Conservation (phyloP, 2,888 invertebrate species). For the Agriopis leucophaearia region DNA sequence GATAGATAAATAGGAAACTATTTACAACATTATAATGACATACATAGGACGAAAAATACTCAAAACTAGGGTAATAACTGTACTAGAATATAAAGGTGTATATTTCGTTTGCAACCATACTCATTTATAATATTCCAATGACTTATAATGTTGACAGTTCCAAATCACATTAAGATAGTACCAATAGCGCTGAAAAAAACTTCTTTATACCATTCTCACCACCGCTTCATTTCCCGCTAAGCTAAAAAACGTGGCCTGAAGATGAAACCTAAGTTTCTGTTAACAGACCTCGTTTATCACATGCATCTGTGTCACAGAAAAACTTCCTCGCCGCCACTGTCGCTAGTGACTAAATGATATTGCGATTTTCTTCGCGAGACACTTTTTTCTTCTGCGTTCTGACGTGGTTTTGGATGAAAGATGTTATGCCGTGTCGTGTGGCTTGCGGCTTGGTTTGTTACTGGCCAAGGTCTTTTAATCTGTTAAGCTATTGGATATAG, state of each 20-base stretch:
- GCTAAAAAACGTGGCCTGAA: neutral
- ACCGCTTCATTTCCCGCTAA: too few relatives aligned
- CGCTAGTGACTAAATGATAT: conserved; percentile 73
- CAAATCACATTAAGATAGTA: too few relatives aligned
- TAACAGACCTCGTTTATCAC: conserved; percentile 67
- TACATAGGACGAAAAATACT: too few relatives aligned
- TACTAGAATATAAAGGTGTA: too few relatives aligned
- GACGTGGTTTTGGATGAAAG: conserved; percentile 31
- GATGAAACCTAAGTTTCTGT: conserved; percentile 15
- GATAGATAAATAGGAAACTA: too few relatives aligned
- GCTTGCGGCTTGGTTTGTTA: neutral
- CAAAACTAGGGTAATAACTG: too few relatives aligned
- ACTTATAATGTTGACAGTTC: too few relatives aligned
- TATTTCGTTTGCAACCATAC: too few relatives aligned
- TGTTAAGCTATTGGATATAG: neutral
- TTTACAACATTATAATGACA: too few relatives aligned
- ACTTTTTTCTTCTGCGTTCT: conserved; percentile 49
- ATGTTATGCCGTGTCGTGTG: conserved; percentile 36
- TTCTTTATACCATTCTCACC: too few relatives aligned
- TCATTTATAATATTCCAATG: too few relatives aligned
- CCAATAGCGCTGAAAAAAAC: too few relatives aligned
- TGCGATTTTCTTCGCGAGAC: conserved; percentile 65
- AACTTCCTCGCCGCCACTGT: conserved; percentile 60
- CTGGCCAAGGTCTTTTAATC: neutral
- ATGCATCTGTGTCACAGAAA: conserved; percentile 70